Evolutionary conservation across 2,888 invertebrate genomes (phyloP).

Genomic region (Eurytoma californica): DNA sequence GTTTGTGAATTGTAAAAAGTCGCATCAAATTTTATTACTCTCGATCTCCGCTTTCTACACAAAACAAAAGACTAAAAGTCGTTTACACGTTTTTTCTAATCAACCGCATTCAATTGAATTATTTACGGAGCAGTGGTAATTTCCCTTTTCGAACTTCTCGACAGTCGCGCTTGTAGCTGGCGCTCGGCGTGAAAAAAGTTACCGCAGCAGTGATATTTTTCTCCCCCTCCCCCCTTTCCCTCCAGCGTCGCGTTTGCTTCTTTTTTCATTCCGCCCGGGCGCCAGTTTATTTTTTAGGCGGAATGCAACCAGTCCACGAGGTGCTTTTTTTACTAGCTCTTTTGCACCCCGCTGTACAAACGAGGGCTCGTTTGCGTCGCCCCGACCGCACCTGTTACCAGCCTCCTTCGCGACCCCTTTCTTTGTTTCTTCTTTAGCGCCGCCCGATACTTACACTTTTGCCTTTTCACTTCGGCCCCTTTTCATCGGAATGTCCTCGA

Average conservation of each 20-base stretch:
- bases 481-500: neutral
- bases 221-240: neutral
- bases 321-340: slow-evolving; percentile 26
- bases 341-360: slow-evolving; percentile 32
- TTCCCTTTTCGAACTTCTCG: no score
- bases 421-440: neutral
- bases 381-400: slow-evolving; percentile 46
- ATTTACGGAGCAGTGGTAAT: no score
- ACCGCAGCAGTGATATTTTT: neutral
- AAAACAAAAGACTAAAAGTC: no score
- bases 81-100: no score
- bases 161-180: no score
- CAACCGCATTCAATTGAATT: no score
- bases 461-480: slow-evolving; percentile 1
- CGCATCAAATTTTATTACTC: no score
- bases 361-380: slow-evolving; percentile 43
- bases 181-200: neutral
- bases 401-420: slow-evolving; percentile 8
- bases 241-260: neutral
- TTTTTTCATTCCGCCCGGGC: neutral
- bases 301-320: slow-evolving; percentile 6
- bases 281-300: slow-evolving; percentile 33
- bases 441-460: neutral
- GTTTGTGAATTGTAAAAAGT: no score
- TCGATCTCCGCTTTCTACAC: no score